Percentiles rank a stretch among this genome's conserved stretches.
Conservation (phyloP, 64 coral and sea anemone genomes). For the Stichodactyla helianthus region DNA sequence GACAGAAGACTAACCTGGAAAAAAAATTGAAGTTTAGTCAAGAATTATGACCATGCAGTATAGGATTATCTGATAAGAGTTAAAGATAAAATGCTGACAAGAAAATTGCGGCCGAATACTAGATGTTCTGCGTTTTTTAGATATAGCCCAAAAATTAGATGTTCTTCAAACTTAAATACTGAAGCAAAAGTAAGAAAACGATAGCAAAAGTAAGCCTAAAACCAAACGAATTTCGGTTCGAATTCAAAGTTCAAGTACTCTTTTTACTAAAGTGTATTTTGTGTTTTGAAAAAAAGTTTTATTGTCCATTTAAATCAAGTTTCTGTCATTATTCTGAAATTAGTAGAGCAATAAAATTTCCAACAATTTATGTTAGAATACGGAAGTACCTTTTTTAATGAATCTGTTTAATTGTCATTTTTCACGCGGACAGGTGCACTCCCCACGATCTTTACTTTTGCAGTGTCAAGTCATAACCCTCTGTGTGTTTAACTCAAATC, state of each 20-base stretch:
- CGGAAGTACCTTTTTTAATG: conserved; percentile 15
- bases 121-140: background rate
- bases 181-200: background rate
- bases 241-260: background rate
- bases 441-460: background rate
- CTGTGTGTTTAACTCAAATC: background rate
- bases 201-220: too few species aligned
- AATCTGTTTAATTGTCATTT: conserved; percentile 18
- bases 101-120: background rate
- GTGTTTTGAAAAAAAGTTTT: background rate
- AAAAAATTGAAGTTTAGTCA: conserved; percentile 11
- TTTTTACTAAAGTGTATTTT: background rate
- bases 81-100: background rate
- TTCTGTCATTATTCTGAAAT: conserved; percentile 8
- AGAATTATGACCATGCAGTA: background rate
- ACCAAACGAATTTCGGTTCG: background rate
- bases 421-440: conserved; percentile 9
- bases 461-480: background rate
- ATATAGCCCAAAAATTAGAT: background rate
- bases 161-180: background rate
- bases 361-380: background rate
- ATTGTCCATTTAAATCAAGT: conserved; percentile 11
- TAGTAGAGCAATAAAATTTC: conserved; percentile 13
- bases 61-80: background rate
- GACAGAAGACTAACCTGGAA: background rate